Percentiles rank a stretch among this genome's conserved stretches.
Conservation (phyloP, 2,113 vertebrate species). For the Oenanthe oenanthe region DNA sequence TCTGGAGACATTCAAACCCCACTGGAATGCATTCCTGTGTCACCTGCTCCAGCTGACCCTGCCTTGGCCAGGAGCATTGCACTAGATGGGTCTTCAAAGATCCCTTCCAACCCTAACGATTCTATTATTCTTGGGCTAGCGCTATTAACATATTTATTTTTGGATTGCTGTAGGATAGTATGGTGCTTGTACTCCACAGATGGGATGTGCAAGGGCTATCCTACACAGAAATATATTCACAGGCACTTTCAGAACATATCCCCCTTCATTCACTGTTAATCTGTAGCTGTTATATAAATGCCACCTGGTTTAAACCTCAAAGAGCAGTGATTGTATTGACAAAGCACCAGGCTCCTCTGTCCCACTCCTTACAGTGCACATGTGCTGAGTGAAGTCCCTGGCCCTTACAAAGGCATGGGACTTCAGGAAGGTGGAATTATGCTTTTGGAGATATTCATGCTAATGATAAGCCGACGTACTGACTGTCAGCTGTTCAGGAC, state of each 20-base stretch:
- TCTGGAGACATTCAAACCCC: not conserved
- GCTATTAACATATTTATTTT: not conserved
- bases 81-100: not conserved
- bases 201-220: not conserved
- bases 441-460: not conserved
- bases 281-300: not conserved
- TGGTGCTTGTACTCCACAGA: not conserved
- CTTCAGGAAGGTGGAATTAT: not conserved
- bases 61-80: not conserved
- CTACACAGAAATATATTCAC: not conserved
- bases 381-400: not conserved
- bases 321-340: not conserved
- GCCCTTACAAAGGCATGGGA: not conserved
- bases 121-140: not conserved
- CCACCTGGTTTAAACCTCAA: not conserved
- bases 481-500: not conserved
- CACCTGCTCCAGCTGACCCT: not conserved
- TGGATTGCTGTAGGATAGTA: not conserved
- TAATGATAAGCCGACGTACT: not conserved
- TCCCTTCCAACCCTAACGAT: not conserved
- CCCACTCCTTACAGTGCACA: not conserved
- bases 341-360: not conserved
- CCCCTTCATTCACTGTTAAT: not conserved
- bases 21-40: not conserved
- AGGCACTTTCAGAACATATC: not conserved